Evolutionary conservation across 2,888 invertebrate species (phyloP), one percentile per base, ranked within the genome.

Genomic region (Microctonus hyperodae): DNA sequence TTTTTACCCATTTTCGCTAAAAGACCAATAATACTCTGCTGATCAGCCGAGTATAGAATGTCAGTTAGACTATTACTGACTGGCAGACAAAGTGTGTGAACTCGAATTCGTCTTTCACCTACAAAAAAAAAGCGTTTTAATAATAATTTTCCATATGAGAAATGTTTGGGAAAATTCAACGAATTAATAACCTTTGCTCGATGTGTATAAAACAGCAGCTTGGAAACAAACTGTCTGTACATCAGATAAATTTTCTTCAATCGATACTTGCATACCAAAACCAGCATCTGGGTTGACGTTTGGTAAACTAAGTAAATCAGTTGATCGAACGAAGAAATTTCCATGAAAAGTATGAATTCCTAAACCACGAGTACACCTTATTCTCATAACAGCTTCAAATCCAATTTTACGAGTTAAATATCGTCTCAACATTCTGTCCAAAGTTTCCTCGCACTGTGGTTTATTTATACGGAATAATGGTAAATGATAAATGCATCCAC

Each of bases 291-390:
- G 98, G 81, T 97, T 98, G 68, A 98, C 93, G 86, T 98, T 98
- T 44, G 99, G 98, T 75, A 99, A 86, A 11, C 97, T 96, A 66
- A 99, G 86, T 64, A 99, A 87, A 86, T 99, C 98, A 3, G 98
- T 97, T 0, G 98, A 98, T 3, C 99, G 90, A 59, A 99, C 98
- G 86, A 99, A 99, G 89, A 98, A 98, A 86, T 98, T 98, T 48
- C 99, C 99, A 86, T 98, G 98, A 90, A 99, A 99, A 80, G 97
- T 96, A 85, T 98, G 97, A 77, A 99, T 95, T 28, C 95, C 89
- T 66, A 99, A 87, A 16, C 98, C 98, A 80, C 92, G 90, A 1
- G 97, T 96, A 81, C 97, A 98, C 6, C 98, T 88, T 73, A 99
- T 92, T 76, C 99, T 88, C 96, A 99, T 96, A 23, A 99, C 99